Evolutionary conservation across 2,888 invertebrate genomes (phyloP).

Genomic region (Rhagophthalmus giganteus): DNA sequence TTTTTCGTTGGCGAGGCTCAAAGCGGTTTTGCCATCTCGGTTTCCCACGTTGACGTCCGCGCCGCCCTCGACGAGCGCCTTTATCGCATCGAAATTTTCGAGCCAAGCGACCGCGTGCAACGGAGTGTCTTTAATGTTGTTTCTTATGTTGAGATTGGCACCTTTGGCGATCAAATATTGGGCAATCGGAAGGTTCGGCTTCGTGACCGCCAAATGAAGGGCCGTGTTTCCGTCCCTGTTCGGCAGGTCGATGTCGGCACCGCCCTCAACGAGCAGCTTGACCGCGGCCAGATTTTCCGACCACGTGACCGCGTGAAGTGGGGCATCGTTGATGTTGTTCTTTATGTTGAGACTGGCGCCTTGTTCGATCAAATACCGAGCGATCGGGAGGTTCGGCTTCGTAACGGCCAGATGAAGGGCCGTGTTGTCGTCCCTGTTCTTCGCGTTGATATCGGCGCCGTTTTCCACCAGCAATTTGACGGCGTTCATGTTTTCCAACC

Average conservation of each 20-base stretch:
- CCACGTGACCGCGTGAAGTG: not conserved
- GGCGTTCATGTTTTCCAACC: not conserved
- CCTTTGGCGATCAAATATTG: not conserved
- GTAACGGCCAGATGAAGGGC: too few species aligned
- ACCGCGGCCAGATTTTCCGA: not conserved
- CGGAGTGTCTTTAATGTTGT: not conserved
- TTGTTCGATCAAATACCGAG: too few species aligned
- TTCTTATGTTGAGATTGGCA: not conserved
- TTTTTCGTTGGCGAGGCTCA: not conserved
- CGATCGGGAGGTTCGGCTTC: too few species aligned
- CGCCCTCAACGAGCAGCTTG: not conserved
- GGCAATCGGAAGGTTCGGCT: not conserved
- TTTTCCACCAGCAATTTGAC: not conserved
- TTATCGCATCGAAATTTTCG: not conserved
- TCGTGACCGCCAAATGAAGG: not conserved
- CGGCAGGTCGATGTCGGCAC: not conserved
- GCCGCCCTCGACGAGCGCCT: not conserved
- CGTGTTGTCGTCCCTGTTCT: too few species aligned
- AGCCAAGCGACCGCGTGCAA: not conserved
- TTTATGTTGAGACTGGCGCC: too few species aligned
- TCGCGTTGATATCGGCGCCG: not conserved
- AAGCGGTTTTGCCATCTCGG: not conserved
- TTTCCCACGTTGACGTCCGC: not conserved
- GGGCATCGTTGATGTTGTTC: not conserved
- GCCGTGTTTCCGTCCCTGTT: not conserved